Evolutionary conservation across 2,797 vertebrate species (phyloP).

Genomic region (Notamacropus eugenii): DNA sequence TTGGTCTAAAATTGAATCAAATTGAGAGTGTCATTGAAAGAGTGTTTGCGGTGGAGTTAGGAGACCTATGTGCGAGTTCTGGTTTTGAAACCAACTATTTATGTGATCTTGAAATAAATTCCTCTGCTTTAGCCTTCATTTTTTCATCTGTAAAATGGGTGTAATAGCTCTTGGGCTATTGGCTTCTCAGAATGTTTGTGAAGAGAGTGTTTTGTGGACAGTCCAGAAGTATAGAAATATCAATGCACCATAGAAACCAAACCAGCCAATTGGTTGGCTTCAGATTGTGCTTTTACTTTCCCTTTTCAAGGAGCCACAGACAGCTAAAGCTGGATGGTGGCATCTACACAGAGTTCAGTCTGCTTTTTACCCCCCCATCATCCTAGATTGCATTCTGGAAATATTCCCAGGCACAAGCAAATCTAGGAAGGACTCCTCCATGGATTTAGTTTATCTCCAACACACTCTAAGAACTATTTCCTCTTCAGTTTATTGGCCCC

Average conservation of each 20-base stretch:
- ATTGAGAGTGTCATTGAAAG: background rate
- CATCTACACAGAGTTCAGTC: background rate
- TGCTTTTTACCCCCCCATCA: background rate
- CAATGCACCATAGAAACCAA: background rate
- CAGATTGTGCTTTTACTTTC: background rate
- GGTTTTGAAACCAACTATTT: background rate
- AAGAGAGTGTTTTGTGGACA: background rate
- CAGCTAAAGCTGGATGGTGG: background rate
- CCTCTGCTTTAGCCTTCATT: background rate
- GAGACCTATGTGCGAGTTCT: background rate
- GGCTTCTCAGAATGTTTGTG: background rate
- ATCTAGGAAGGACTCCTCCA: background rate
- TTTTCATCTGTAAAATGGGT: background rate
- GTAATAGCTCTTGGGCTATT: background rate
- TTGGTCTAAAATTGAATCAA: background rate
- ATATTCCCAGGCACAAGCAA: background rate
- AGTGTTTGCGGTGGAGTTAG: background rate
- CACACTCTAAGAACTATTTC: constrained; percentile 39
- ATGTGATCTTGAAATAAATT: background rate
- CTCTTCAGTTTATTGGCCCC: constrained; percentile 37
- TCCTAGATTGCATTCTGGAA: background rate
- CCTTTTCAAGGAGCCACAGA: background rate
- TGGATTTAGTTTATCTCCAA: constrained; percentile 35
- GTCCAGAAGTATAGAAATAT: background rate
- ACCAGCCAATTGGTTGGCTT: background rate